phyloP scores from a whole-genome alignment of 53 echinoderm and acorn worm genomes.

The Hippasteria phrygiana region DNA sequence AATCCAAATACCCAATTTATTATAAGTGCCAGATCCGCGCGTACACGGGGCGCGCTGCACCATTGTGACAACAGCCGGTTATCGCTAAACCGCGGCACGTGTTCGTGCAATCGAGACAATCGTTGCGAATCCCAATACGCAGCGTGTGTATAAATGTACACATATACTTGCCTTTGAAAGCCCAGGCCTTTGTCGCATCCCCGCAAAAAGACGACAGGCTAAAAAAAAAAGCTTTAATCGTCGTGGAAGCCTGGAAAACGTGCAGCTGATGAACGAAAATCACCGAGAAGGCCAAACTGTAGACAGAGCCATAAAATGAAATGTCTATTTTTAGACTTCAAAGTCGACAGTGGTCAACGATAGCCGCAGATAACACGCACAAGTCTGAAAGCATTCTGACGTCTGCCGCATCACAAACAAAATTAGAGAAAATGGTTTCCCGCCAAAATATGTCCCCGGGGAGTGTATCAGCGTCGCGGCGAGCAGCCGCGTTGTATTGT shows the following conservation, averaged over 20 bases:
- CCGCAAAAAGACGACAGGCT: not conserved
- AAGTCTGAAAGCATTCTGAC: not conserved
- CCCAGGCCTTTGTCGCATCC: not conserved
- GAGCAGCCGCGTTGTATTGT: constrained; percentile 1
- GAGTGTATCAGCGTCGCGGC: not conserved
- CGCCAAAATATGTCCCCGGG: constrained; percentile 18
- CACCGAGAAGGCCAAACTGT: too few relatives aligned
- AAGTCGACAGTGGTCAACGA: not conserved
- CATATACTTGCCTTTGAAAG: not conserved
- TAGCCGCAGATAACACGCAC: not conserved
- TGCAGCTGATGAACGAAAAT: constrained; percentile 4
- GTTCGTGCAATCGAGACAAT: not conserved
- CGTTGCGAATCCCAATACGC: too few relatives aligned
- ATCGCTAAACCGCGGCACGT: not conserved
- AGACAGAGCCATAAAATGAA: not conserved
- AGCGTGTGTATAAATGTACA: too few relatives aligned
- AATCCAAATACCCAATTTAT: not conserved
- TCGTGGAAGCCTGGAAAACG: not conserved
- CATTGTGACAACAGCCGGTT: not conserved
- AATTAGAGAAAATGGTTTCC: not conserved
- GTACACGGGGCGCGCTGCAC: not conserved
- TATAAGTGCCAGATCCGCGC: not conserved
- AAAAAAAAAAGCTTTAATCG: not conserved
- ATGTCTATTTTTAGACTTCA: not conserved
- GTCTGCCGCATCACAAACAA: not conserved